A percentile compares a stretch with the other conserved stretches of the same genome.
phyloP scores from a whole-genome alignment of 1,140 invertebrate species.

The Aphidius gifuensis region DNA sequence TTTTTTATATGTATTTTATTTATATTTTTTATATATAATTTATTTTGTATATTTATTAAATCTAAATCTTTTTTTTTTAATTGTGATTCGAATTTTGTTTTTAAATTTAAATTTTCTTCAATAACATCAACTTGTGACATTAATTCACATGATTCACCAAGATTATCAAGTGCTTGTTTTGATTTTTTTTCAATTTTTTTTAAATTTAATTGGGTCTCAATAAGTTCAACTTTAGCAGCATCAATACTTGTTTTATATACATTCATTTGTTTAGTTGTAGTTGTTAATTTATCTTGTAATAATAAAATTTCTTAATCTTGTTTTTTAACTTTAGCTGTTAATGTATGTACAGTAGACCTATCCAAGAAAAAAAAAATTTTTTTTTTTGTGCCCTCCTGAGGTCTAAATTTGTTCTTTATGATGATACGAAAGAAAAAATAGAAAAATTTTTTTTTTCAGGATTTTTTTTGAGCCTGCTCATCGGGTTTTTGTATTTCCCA shows the following conservation, averaged over 20 bases:
- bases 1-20: too few species aligned
- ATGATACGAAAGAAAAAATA: too few species aligned
- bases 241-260: slow-evolving; percentile 70
- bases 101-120: slow-evolving; percentile 58
- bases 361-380: too few species aligned
- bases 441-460: too few species aligned
- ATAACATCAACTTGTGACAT: slow-evolving; percentile 63
- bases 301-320: slow-evolving; percentile 64
- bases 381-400: too few species aligned
- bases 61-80: slow-evolving; percentile 56
- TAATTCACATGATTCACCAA: slow-evolving; percentile 50
- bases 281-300: slow-evolving; percentile 65
- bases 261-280: slow-evolving; percentile 64
- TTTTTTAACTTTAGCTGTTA: slow-evolving; percentile 73
- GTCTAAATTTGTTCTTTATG: too few species aligned
- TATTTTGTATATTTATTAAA: slow-evolving; percentile 50
- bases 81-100: slow-evolving; percentile 57
- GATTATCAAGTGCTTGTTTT: slow-evolving; percentile 56
- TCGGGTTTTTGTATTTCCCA: too few species aligned
- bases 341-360: too few species aligned
- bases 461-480: too few species aligned
- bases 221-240: slow-evolving; percentile 64
- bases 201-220: slow-evolving; percentile 57
- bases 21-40: too few species aligned
- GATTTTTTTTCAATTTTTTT: slow-evolving; percentile 63